Evolutionary conservation across 2,797 vertebrate species (phyloP).

Genomic region (Leontopithecus rosalia): DNA sequence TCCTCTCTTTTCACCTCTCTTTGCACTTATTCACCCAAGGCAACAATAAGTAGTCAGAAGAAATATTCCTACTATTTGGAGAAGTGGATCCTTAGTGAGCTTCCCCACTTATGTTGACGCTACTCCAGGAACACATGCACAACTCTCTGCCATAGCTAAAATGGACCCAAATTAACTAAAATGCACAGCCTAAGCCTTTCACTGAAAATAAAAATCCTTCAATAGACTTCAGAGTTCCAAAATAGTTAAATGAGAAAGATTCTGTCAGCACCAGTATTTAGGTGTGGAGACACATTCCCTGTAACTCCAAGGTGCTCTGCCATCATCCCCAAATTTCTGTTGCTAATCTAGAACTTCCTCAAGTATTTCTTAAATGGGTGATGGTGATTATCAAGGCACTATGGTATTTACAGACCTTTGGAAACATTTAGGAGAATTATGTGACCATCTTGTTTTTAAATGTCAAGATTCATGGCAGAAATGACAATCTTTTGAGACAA

Average conservation of each 20-base stretch:
- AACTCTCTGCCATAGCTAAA: not conserved
- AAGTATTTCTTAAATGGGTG: not conserved
- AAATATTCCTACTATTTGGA: not conserved
- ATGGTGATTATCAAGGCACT: not conserved
- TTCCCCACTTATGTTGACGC: not conserved
- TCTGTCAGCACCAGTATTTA: rapidly evolving
- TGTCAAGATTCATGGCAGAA: not conserved
- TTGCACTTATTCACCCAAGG: no score
- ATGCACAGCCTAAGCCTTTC: not conserved
- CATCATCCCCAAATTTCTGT: not conserved
- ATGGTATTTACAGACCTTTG: not conserved
- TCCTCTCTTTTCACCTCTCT: no score
- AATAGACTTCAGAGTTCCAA: not conserved
- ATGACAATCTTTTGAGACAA: not conserved
- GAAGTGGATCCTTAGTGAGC: no score
- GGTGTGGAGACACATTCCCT: no score
- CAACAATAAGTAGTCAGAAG: not conserved
- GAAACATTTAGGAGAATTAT: not conserved
- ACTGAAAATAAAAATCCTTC: not conserved
- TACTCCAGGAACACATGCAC: not conserved
- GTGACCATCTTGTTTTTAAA: not conserved
- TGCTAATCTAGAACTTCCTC: not conserved
- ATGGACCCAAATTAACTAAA: not conserved
- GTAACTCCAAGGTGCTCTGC: not conserved
- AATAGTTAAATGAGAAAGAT: not conserved